phyloP scores from a whole-genome alignment of 1,140 invertebrate species.

The Colletes gigas region DNA sequence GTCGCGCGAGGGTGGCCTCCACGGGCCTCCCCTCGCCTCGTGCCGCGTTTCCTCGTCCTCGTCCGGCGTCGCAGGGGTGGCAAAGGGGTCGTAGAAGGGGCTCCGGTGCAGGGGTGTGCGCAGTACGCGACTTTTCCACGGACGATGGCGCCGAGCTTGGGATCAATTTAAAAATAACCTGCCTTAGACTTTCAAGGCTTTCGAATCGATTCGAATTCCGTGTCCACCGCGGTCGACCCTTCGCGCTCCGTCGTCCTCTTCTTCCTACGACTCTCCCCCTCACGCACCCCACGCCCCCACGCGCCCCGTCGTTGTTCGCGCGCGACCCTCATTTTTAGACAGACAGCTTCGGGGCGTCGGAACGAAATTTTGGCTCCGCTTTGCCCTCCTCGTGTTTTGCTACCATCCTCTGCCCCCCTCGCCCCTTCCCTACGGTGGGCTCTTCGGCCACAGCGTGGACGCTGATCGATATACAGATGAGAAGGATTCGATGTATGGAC shows the following conservation, averaged over 20 bases:
- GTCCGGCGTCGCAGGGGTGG: conserved; percentile 61
- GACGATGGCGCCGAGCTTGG: conserved; percentile 76
- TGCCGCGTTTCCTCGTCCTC: conserved; percentile 33
- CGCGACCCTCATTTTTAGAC: background rate
- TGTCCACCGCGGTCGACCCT: conserved; percentile 5
- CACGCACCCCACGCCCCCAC: background rate
- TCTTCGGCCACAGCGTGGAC: conserved; percentile 33
- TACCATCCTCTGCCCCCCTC: conserved; percentile 4
- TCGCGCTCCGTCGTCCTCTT: background rate
- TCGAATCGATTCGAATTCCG: conserved; percentile 71
- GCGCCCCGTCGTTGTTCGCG: background rate
- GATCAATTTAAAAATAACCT: conserved; percentile 80
- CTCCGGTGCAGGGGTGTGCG: conserved; percentile 72
- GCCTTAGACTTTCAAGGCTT: conserved; percentile 78
- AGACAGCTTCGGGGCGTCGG: background rate
- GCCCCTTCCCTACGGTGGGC: background rate
- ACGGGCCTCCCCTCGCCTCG: conserved; percentile 40
- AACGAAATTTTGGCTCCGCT: conserved; percentile 32
- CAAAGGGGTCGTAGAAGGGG: conserved; percentile 66
- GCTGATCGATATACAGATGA: conserved; percentile 54
- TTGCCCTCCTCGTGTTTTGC: conserved; percentile 47
- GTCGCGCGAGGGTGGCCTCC: conserved; percentile 73
- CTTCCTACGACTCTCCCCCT: background rate
- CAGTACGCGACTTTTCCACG: conserved; percentile 79
- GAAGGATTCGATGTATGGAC: conserved; percentile 58